Evolutionary conservation across 2,888 invertebrate genomes (phyloP).

Genomic region (Diaprepes abbreviatus): DNA sequence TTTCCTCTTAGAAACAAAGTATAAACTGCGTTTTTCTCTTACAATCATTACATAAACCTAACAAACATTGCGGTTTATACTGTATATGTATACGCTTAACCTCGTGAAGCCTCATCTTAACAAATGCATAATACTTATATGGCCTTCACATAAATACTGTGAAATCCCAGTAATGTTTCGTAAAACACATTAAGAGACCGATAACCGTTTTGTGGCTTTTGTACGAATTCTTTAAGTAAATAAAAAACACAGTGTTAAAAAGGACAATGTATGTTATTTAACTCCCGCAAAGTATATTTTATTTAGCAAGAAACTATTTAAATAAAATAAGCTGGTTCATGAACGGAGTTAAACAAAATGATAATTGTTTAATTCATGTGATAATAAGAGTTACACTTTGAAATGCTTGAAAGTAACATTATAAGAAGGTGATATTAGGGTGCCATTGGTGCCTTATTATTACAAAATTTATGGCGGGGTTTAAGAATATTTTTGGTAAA

Average conservation of each 20-base stretch:
- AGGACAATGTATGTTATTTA: not conserved
- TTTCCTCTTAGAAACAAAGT: not conserved
- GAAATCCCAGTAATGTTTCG: constrained; percentile 30
- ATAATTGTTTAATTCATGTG: no score
- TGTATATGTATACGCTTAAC: not conserved
- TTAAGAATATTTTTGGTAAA: no score
- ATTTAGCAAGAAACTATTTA: no score
- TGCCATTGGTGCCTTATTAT: no score
- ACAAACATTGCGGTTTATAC: not conserved
- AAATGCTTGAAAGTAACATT: no score
- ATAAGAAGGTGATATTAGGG: no score
- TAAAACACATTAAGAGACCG: constrained; percentile 30
- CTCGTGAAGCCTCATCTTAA: constrained; percentile 26
- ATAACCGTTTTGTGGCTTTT: constrained; percentile 29
- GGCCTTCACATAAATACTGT: constrained; percentile 34
- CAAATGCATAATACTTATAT: constrained; percentile 4
- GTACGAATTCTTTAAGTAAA: constrained; percentile 16
- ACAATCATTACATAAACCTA: constrained; percentile 11
- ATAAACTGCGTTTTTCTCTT: no score
- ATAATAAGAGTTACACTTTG: no score
- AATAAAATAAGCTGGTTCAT: no score
- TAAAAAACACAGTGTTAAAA: not conserved
- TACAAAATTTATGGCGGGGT: no score
- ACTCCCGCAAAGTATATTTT: no score
- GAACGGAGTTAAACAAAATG: no score